Evolutionary conservation across 2,797 vertebrate genomes (phyloP), one percentile per base, ranked within the genome.

Genomic region (Gallinago solitaria): DNA sequence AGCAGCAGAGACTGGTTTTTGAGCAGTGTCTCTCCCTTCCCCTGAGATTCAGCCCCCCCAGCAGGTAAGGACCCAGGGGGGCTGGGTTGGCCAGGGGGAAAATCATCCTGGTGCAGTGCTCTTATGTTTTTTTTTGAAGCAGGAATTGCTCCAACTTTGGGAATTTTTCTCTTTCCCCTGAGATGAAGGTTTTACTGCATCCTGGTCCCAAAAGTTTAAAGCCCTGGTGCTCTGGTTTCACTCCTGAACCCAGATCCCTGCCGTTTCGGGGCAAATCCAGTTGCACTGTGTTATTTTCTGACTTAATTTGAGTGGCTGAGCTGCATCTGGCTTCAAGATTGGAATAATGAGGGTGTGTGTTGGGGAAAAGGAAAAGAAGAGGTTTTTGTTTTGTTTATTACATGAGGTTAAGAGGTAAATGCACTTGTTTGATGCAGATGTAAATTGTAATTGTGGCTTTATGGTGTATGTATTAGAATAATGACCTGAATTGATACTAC

Each of bases 401-500:
- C 0, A 0, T 24, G 12, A 83, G 81, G 78, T 94, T 89, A 83
- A 85, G 92, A 89, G 67, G 48, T 87, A 90, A 82, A 77, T 27
- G 41, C 33, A 10, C 21, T 76, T 3, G 16, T 50, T 92, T 37
- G 8, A 27, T 79, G 74, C 80, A 83, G 83, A 92, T 93, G 94
- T 90, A 95, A 87, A 97, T 95, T 91, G 96, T 98, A 97, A 97
- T 96, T 96, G 98, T 97, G 96, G 96, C 97, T 97, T 97, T 96
- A 97, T 63, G 50, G 96, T 96, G 95, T 95, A 95, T 97, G 87
- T 90, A 94, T 98, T 98, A 97, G 95, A 97, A 97, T 98, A 96
- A 97, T 97, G 96, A 98, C 97, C 97, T 95, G 96, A 98, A 98
- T 96, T 97, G 98, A 97, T 97, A 95, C 97, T 98, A 86, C 87